These are phyloP conservation scores for Sceloporus tristichus DNA, from an alignment of 2,113 vertebrate species.

Conservation along the genomic window DNA sequence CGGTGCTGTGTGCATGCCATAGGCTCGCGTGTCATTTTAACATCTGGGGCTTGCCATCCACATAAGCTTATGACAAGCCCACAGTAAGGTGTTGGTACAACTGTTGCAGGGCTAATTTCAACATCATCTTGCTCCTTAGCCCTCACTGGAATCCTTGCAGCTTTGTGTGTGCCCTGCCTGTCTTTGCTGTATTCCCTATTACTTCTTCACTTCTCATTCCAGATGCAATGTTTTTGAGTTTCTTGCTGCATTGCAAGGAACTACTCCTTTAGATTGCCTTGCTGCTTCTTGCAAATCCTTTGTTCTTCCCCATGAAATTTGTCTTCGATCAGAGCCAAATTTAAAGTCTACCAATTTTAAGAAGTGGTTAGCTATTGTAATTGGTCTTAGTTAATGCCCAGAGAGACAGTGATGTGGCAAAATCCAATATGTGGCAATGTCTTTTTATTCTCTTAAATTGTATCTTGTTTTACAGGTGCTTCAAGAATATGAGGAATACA, in stretches of 20 bases:
- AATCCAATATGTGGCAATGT: background rate
- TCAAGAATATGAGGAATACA: slow-evolving; percentile 84
- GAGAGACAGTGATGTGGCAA: background rate
- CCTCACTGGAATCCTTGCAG: background rate
- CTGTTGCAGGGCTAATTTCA: background rate
- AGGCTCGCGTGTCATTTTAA: no score
- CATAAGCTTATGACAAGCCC: no score
- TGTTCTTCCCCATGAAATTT: background rate
- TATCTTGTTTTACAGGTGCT: slow-evolving; percentile 80
- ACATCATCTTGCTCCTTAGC: background rate
- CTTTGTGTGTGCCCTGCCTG: background rate
- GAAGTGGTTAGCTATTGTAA: background rate
- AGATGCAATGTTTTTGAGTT: background rate
- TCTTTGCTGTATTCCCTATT: background rate
- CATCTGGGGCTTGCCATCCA: no score
- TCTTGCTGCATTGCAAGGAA: background rate
- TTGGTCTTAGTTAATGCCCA: background rate
- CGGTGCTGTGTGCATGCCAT: no score
- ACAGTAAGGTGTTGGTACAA: background rate
- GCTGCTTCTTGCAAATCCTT: no score
- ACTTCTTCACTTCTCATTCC: background rate
- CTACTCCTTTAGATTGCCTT: background rate
- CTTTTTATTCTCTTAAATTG: background rate
- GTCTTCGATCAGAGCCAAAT: background rate
- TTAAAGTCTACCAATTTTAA: background rate